Conservation (phyloP, 2,888 invertebrate species). For the Pyrrhosoma nymphula region DNA sequence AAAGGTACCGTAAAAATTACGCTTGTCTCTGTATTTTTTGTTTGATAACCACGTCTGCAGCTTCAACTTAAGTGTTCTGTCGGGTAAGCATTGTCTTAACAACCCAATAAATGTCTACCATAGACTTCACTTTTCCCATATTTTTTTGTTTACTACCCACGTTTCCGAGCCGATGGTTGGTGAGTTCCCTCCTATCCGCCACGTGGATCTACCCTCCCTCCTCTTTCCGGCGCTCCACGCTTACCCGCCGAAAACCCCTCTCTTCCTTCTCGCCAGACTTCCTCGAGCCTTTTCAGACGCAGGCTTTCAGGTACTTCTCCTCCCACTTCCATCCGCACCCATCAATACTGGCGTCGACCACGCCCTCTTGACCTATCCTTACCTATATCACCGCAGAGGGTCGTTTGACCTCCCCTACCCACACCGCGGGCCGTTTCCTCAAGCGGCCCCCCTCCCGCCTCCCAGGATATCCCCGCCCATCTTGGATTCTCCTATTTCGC, state of each 20-base stretch:
- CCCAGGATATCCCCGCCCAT: neutral
- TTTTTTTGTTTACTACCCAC: too few species aligned
- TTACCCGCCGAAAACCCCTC: neutral
- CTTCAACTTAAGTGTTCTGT: too few species aligned
- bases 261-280: neutral
- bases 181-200: too few species aligned
- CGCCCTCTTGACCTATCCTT: slow-evolving; percentile 16
- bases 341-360: neutral
- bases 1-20: too few species aligned
- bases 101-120: too few species aligned
- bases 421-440: neutral
- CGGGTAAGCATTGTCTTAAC: too few species aligned
- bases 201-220: too few species aligned
- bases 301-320: neutral
- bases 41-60: too few species aligned
- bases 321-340: neutral
- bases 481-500: neutral
- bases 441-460: neutral
- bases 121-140: too few species aligned
- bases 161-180: too few species aligned
- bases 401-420: slow-evolving; percentile 7
- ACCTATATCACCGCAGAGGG: neutral
- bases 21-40: too few species aligned
- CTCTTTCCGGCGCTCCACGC: too few species aligned
- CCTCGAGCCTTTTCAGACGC: neutral